Base-by-base conservation (phyloP, 2,888 invertebrate species). In the Sympetrum striolatum region DNA sequence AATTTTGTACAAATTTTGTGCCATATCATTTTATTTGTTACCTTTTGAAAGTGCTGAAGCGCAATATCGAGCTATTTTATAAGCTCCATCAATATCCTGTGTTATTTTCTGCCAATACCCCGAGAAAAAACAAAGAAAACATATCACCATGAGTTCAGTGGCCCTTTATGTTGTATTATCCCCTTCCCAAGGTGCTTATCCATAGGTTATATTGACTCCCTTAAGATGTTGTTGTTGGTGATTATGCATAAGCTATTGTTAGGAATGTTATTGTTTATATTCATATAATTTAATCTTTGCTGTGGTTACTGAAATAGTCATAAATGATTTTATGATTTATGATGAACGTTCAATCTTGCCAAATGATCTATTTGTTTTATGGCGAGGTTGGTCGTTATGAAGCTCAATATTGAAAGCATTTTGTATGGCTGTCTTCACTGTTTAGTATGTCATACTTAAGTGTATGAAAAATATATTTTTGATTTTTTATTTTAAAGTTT, bases 11-110 rank as follows among this genome's bases (percentile, higher is more conserved):
- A 37, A 86, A 86, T 37, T 14, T n/a, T 60, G 86, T 86, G 86
- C 86, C 86, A 86, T 82, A n/a, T 73, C 31, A n/a, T 86, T 60
- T 86, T 58, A 58, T 82, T 86, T 86, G 60, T 86, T 86, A 60
- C 60, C 37, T 86, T 86, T 37, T 64, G 35, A 86, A 60, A 60
- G 58, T 86, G 60, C 86, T 60, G 12, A 22, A 64, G 86, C 60
- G 64, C 37, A 31, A 37, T 35, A 60, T 58, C 37, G 60, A 31
- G 37, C 18, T 64, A 31, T 14, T n/a, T 10, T 60, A 22, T 1
- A 64, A 86, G 37, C 60, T 86, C 53, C 37, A 37, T 86, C 37
- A 64, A 22, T 86, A 64, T 60, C 58, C 58, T n/a, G 31, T 58
- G 37, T 86, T 64, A 60, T 86, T 35, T 86, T 86, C 86, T 58